Base-by-base conservation (phyloP, 2,113 vertebrate species). In the Bambusicola thoracicus region DNA sequence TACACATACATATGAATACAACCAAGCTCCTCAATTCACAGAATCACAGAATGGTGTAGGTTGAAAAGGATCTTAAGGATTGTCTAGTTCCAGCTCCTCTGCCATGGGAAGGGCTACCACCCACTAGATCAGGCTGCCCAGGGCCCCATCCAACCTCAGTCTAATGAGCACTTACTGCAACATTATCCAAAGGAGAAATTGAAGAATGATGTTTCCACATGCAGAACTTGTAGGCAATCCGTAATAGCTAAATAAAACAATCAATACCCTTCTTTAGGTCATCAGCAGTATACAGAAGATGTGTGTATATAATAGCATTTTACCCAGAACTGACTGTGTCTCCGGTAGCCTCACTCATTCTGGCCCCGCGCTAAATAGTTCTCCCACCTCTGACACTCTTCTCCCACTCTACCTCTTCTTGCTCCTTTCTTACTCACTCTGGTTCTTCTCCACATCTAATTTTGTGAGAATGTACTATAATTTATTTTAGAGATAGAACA, bases 331-430 rank as follows among this genome's bases (percentile, higher is more conserved):
- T 14, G 21, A 5, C 7, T 84, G 19, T 56, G 29, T 68, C 44
- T 11, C 17, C 1, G 2, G 70, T 22, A 34, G 25, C 32, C 4
- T 83, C 27, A 6, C 11, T 75, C 21, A 30, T 84, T 55, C 18
- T 2, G 4, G 13, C 29, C 21, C 6, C 11, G 20, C 0, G 0
- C 4, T 77, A 61, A 9, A 9, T 24, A 40, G 11, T 11, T 55
- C 13, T 90, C 41, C 32, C 81, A 12, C 4, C 55, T 77, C 34
- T 43, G 61, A 62, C 21, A 4, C 16, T 3, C 17, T 86, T 87
- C 34, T 59, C 16, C 29, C 25, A 74, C 41, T 67, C 56, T 70
- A 0, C 38, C 19, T 74, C 3, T 46, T 81, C 38, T 81, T 89
- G 7, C 8, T 81, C 6, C 20, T 87, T 16, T 75, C n/a, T 32